phyloP scores from a whole-genome alignment of 2,888 invertebrate species.

The Prostheceraeus crozeri region DNA sequence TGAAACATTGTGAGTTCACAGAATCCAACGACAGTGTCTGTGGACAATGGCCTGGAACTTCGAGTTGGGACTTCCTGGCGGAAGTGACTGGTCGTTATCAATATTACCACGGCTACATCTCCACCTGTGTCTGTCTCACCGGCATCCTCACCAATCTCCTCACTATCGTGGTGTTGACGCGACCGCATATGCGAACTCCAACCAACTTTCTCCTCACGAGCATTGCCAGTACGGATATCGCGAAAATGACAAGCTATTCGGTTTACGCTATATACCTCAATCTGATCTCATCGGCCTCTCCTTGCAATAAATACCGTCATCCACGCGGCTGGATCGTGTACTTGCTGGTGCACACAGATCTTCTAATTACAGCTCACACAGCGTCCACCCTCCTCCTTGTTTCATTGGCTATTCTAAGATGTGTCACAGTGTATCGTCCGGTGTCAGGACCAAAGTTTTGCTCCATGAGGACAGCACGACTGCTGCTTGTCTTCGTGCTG shows the following conservation, averaged over 20 bases:
- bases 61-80: no score
- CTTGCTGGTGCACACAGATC: conserved; percentile 14
- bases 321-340: background rate
- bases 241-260: conserved; percentile 31
- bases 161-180: conserved; percentile 76
- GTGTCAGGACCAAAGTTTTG: no score
- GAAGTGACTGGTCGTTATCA: no score
- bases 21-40: no score
- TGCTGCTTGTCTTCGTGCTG: no score
- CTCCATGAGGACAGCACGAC: no score
- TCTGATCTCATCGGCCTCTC: background rate
- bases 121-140: conserved; percentile 76
- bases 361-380: conserved; percentile 26
- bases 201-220: conserved; percentile 28
- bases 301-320: conserved; percentile 17
- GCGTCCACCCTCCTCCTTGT: conserved; percentile 30
- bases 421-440: no score
- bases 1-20: no score
- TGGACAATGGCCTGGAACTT: no score
- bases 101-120: conserved; percentile 80
- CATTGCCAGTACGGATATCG: conserved; percentile 30
- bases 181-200: conserved; percentile 16
- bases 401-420: conserved; percentile 28
- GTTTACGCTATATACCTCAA: conserved; percentile 28
- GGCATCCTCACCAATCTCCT: conserved; percentile 81